Conservation (phyloP, 2,113 vertebrate species). For the Eclectus roratus region DNA sequence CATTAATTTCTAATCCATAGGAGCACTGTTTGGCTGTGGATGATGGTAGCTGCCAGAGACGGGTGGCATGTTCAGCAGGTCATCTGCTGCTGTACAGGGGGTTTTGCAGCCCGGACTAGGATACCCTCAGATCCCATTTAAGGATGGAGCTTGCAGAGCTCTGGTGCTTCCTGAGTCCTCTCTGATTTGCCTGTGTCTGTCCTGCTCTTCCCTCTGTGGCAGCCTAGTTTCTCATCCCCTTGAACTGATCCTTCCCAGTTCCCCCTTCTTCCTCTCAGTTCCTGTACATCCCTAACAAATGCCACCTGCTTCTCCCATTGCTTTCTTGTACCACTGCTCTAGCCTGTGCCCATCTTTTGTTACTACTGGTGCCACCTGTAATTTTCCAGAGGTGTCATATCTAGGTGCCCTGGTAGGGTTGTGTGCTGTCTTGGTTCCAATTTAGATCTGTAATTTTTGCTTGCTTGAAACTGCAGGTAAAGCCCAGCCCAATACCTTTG, state of each 20-base stretch:
- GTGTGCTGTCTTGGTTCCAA: neutral
- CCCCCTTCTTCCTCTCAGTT: neutral
- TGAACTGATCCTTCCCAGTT: neutral
- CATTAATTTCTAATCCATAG: neutral
- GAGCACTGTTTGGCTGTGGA: neutral
- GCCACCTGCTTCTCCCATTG: neutral
- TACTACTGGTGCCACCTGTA: neutral
- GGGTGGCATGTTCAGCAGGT: neutral
- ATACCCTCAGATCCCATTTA: neutral
- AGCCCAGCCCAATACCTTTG: neutral
- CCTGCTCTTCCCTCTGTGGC: neutral
- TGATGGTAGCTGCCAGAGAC: neutral
- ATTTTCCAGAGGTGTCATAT: neutral
- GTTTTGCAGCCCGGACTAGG: neutral
- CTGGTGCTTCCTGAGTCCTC: neutral
- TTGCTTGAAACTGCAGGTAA: neutral
- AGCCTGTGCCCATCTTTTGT: neutral
- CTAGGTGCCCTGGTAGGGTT: neutral
- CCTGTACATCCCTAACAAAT: neutral
- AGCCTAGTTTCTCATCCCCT: neutral
- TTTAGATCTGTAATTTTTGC: neutral
- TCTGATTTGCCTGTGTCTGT: neutral
- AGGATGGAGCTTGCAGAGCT: neutral
- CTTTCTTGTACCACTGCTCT: neutral
- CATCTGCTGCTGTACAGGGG: neutral